These are phyloP conservation scores for Monopis laevigella DNA, from an alignment of 2,888 invertebrate genomes.

Conservation along the genomic window DNA sequence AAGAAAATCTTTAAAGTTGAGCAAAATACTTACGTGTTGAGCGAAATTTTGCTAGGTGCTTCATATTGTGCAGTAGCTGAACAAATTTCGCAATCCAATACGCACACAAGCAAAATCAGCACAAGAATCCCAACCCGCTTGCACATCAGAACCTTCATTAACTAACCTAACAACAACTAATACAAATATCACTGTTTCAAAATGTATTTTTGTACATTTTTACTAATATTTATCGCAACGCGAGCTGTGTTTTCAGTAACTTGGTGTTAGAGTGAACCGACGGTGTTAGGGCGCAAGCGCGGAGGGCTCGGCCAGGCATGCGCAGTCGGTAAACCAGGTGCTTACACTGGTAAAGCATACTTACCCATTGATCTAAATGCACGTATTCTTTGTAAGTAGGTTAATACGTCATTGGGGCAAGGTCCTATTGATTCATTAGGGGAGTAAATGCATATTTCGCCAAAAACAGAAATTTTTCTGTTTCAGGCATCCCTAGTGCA, in stretches of 20 bases:
- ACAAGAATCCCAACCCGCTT: constrained; percentile 39
- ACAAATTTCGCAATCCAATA: constrained; percentile 52
- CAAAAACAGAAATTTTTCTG: too few species aligned
- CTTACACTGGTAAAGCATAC: too few species aligned
- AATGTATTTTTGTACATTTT: not conserved
- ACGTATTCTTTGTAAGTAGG: too few species aligned
- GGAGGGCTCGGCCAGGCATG: constrained; percentile 34
- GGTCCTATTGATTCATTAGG: too few species aligned
- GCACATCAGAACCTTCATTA: constrained; percentile 49
- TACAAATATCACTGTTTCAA: not conserved
- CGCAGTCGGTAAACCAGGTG: constrained; percentile 25
- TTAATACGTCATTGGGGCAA: too few species aligned
- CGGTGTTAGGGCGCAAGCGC: constrained; percentile 35
- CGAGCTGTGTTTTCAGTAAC: not conserved
- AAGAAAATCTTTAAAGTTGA: too few species aligned
- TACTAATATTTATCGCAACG: not conserved
- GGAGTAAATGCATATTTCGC: too few species aligned
- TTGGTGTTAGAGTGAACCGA: not conserved
- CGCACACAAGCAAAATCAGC: constrained; percentile 43
- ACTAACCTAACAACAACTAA: constrained; percentile 24
- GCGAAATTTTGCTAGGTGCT: constrained; percentile 41
- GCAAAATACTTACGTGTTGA: constrained; percentile 46
- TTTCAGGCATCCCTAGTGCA: too few species aligned
- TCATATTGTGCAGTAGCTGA: constrained; percentile 52
- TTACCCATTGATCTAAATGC: too few species aligned